Evolutionary conservation across 2,888 invertebrate species (phyloP), one percentile per base, ranked within the genome.

Genomic region (Trissolcus japonicus): DNA sequence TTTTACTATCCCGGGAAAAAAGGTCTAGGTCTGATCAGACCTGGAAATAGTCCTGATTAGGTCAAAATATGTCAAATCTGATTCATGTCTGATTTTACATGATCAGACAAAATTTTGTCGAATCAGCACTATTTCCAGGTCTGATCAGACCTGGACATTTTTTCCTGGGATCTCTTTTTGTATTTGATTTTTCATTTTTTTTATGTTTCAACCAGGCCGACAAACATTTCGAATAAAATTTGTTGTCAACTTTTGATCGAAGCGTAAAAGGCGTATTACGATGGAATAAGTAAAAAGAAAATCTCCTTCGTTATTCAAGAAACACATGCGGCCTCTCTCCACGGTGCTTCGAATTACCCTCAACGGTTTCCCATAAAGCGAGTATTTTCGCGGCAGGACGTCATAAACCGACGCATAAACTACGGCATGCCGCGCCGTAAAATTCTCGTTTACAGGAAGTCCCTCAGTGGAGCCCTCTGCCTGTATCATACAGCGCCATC

Each of bases 391-490:
- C 60, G 69, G 61, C 67, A 67, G 74, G 72, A 55, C 51, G 69
- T 77, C 69, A 79, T 80, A 82, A 82, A 82, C 68, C 79, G 74
- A 74, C 76, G 76, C 79, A 81, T 82, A 81, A 82, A 81, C 77
- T 78, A 67, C 76, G 71, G 74, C 76, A 72, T 66, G 80, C 76
- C 57, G 65, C 51, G 72, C 72, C 80, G 69, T 81, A 81, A 81
- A 81, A 75, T 1, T 16, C 73, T 67, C 74, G 61, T 69, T 66
- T 72, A 78, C 69, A 73, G 66, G 71, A 59, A 56, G 75, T 71
- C 79, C 76, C 50, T 55, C 53, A 40, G 43, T 57, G 17, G 57
- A 55, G 61, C 61, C 66, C 53, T 66, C 66, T 61, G 29, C 43
- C 19, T 46, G 4, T 9, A 17, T 2, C 35, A 4, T 14, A 29